Evolutionary conservation across 1,140 invertebrate species (phyloP).

Genomic region (Dinoponera quadriceps): DNA sequence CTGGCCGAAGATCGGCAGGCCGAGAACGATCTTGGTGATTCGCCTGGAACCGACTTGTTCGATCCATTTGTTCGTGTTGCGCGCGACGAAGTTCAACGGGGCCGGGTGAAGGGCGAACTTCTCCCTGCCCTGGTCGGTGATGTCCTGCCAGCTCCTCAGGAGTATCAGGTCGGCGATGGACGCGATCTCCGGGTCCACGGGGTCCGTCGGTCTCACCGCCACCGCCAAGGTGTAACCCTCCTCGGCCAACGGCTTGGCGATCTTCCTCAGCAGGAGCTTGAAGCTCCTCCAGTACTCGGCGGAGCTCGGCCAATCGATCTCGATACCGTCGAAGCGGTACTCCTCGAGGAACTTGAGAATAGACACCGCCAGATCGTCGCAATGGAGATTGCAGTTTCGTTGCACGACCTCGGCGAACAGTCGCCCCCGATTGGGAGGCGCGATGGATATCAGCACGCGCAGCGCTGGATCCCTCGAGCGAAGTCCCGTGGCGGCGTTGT

Average conservation of each 20-base stretch:
- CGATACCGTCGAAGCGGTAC: constrained; percentile 88
- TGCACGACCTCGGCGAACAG: constrained; percentile 65
- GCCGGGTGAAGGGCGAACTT: constrained; percentile 76
- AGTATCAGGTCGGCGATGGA: constrained; percentile 77
- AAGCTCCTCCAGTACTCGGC: constrained; percentile 60
- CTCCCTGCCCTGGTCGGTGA: constrained; percentile 6
- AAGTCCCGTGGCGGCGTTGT: constrained; percentile 85
- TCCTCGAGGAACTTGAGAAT: constrained; percentile 85
- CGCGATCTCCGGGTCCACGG: constrained; percentile 74
- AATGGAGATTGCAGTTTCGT: constrained; percentile 82
- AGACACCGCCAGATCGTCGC: constrained; percentile 76
- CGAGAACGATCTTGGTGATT: constrained; percentile 87
- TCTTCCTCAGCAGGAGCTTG: constrained; percentile 58
- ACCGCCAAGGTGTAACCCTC: constrained; percentile 75
- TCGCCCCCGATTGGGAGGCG: constrained; percentile 37
- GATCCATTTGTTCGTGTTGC: constrained; percentile 73
- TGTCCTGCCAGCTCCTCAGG: constrained; percentile 80
- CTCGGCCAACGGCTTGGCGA: constrained; percentile 67
- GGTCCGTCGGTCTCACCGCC: constrained; percentile 73
- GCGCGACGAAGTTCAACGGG: constrained; percentile 71
- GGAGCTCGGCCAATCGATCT: constrained; percentile 87
- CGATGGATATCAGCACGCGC: constrained; percentile 83
- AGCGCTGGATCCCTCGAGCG: constrained; percentile 86
- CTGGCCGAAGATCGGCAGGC: constrained; percentile 88
- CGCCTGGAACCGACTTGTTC: constrained; percentile 85